A percentile compares a stretch with the other conserved stretches of the same genome.
Conservation (phyloP, 2,888 invertebrate species). For the Diloba caeruleocephala region DNA sequence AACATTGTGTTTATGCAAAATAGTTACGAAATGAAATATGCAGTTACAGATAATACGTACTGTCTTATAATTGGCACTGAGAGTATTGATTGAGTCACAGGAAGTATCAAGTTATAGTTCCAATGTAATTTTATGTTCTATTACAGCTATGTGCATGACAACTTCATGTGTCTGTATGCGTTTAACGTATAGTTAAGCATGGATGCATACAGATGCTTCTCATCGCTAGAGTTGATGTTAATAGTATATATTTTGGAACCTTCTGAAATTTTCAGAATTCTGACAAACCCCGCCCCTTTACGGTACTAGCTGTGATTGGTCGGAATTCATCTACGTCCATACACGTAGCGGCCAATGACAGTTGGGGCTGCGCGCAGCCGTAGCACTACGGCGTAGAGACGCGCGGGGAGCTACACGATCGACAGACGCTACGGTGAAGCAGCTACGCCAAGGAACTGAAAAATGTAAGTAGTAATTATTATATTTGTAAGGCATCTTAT, state of each 20-base stretch:
- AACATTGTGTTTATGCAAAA: neutral
- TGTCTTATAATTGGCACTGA: neutral
- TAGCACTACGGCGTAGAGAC: slow-evolving; percentile 72
- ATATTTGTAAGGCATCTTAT: slow-evolving; percentile 29
- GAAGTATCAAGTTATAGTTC: neutral
- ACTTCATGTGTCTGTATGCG: slow-evolving; percentile 10
- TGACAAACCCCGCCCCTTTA: slow-evolving; percentile 82
- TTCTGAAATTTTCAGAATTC: slow-evolving; percentile 87
- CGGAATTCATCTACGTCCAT: slow-evolving; percentile 72
- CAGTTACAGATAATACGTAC: neutral
- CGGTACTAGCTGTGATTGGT: slow-evolving; percentile 78
- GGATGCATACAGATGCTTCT: slow-evolving; percentile 36
- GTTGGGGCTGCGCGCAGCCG: slow-evolving; percentile 83
- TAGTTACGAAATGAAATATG: neutral
- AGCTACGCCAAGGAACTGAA: slow-evolving; percentile 83
- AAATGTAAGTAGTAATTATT: slow-evolving; percentile 77
- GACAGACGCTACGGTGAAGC: slow-evolving; percentile 83
- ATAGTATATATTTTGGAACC: slow-evolving; percentile 71
- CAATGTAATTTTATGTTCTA: slow-evolving; percentile 13
- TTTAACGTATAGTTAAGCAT: slow-evolving; percentile 7
- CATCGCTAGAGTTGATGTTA: slow-evolving; percentile 67
- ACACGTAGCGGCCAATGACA: slow-evolving; percentile 77
- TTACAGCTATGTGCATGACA: slow-evolving; percentile 7
- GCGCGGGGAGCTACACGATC: slow-evolving; percentile 82
- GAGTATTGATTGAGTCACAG: slow-evolving; percentile 26